phyloP scores from a whole-genome alignment of 2,888 invertebrate genomes.

The Dryobotodes eremita region DNA sequence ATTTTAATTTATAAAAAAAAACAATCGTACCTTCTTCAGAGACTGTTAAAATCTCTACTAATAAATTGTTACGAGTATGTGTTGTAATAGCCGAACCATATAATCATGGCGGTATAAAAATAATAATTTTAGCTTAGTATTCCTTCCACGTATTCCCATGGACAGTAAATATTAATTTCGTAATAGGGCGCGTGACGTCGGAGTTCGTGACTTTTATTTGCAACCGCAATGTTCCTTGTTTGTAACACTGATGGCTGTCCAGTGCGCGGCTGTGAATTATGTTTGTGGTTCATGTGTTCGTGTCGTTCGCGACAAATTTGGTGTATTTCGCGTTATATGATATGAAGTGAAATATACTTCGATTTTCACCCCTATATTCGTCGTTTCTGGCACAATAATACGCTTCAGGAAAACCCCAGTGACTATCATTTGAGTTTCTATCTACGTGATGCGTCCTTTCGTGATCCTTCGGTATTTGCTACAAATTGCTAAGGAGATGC shows the following conservation, averaged over 20 bases:
- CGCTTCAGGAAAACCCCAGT: neutral
- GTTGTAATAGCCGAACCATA: slow-evolving; percentile 14
- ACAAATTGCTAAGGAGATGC: neutral
- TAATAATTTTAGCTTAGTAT: slow-evolving; percentile 37
- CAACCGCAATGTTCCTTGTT: slow-evolving; percentile 29
- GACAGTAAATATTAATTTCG: slow-evolving; percentile 61
- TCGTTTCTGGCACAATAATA: neutral
- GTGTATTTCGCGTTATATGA: slow-evolving; percentile 2
- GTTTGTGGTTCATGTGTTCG: slow-evolving; percentile 22
- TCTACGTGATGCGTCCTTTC: neutral
- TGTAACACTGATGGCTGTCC: slow-evolving; percentile 9
- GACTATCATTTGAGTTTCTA: neutral
- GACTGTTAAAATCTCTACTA: neutral
- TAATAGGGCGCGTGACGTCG: slow-evolving; percentile 70
- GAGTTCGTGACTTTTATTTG: slow-evolving; percentile 58
- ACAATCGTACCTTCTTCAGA: neutral
- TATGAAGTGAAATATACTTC: neutral
- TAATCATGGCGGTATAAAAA: slow-evolving; percentile 14
- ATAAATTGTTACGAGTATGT: neutral
- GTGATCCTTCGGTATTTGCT: slow-evolving; percentile 4
- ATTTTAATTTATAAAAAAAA: neutral
- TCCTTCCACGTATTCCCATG: slow-evolving; percentile 11
- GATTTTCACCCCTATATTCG: neutral
- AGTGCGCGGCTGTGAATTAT: slow-evolving; percentile 31
- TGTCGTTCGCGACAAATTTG: slow-evolving; percentile 9